Evolutionary conservation across 2,113 vertebrate genomes (phyloP).

Genomic region (Elgaria multicarinata): DNA sequence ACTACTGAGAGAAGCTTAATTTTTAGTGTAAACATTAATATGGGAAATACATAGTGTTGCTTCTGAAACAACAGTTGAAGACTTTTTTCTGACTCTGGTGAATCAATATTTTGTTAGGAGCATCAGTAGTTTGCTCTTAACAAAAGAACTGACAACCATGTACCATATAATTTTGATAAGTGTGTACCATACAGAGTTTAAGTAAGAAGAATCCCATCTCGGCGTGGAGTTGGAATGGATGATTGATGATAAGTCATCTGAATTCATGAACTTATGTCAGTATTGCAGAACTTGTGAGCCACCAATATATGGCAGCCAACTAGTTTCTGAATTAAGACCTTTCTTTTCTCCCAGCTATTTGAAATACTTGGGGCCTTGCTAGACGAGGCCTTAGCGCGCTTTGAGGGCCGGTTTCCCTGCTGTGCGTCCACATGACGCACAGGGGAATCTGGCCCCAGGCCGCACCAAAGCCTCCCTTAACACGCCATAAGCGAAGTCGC

Average conservation of each 20-base stretch:
- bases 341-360: slow-evolving; percentile 69
- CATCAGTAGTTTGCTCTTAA: neutral
- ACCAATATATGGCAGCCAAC: neutral
- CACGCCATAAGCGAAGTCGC: too few species aligned
- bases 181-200: slow-evolving; percentile 60
- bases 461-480: too few species aligned
- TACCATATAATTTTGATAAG: slow-evolving; percentile 75
- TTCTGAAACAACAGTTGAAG: neutral
- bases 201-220: neutral
- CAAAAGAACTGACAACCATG: neutral
- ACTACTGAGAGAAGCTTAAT: neutral
- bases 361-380: slow-evolving; percentile 67
- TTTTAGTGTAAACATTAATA: neutral
- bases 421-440: too few species aligned
- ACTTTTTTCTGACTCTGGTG: neutral
- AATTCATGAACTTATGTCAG: neutral
- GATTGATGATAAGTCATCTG: neutral
- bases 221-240: neutral
- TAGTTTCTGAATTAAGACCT: neutral
- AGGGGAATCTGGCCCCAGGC: too few species aligned
- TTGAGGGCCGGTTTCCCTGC: too few species aligned
- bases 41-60: neutral
- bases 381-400: too few species aligned
- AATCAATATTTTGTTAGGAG: neutral
- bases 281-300: neutral